Evolutionary conservation across 2,113 vertebrate genomes (phyloP).

Genomic region (Gracilinanus agilis): DNA sequence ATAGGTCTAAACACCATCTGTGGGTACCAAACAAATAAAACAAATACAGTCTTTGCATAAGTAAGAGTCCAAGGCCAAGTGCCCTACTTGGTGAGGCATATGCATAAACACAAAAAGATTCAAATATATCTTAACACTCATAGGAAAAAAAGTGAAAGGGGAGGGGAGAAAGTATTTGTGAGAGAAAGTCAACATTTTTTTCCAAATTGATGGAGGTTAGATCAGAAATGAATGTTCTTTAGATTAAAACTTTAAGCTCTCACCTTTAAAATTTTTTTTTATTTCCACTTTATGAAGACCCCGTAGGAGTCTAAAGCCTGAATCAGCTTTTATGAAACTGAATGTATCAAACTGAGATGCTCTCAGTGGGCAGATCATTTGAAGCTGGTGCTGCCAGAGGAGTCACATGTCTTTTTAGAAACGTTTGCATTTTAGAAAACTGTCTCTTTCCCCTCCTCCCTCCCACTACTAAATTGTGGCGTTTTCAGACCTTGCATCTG

Average conservation of each 20-base stretch:
- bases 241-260: constrained; percentile 69
- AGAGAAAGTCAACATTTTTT: constrained; percentile 46
- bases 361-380: constrained; percentile 80
- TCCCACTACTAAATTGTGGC: constrained; percentile 70
- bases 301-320: constrained; percentile 69
- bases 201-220: constrained; percentile 46
- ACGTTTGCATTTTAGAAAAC: constrained; percentile 78
- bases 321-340: constrained; percentile 79
- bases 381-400: constrained; percentile 76
- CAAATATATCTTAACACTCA: not conserved
- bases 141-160: not conserved
- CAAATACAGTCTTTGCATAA: not conserved
- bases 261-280: constrained; percentile 70
- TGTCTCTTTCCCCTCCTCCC: constrained; percentile 62
- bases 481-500: constrained; percentile 67
- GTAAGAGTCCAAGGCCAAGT: constrained; percentile 49
- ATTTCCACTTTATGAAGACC: constrained; percentile 73
- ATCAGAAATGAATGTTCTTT: constrained; percentile 63
- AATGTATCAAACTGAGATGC: constrained; percentile 79
- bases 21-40: constrained; percentile 2
- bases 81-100: constrained; percentile 36
- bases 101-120: constrained; percentile 22
- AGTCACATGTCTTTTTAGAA: constrained; percentile 78
- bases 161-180: not conserved
- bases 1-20: not conserved